These are phyloP conservation scores for Lochmaea crataegi DNA, from an alignment of 2,888 invertebrate species.

Conservation along the genomic window DNA sequence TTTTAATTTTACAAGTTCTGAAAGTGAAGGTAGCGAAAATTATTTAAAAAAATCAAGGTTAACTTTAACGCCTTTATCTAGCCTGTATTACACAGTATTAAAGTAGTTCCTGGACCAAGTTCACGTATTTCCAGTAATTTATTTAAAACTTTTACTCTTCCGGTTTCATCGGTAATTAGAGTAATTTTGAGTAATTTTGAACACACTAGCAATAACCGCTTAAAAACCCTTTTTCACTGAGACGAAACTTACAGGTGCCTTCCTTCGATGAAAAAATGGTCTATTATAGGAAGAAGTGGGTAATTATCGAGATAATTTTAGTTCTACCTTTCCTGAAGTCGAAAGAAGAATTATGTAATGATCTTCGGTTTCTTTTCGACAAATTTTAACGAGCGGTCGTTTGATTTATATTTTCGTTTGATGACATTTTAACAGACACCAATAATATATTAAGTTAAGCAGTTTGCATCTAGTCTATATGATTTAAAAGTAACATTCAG, in stretches of 20 bases:
- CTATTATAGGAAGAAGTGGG: constrained; percentile 3
- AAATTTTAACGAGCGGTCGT: constrained; percentile 27
- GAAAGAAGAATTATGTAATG: constrained; percentile 18
- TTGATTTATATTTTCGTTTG: constrained; percentile 36
- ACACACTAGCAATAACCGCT: not conserved
- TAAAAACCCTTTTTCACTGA: not conserved
- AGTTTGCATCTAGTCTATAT: constrained; percentile 19
- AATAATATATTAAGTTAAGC: constrained; percentile 32
- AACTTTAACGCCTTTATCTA: too few relatives aligned
- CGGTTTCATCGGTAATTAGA: not conserved
- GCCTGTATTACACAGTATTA: too few relatives aligned
- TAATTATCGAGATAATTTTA: constrained; percentile 17
- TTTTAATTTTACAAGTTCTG: too few relatives aligned
- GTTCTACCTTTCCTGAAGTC: not conserved
- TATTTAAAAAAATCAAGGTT: too few relatives aligned
- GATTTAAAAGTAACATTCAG: constrained; percentile 19
- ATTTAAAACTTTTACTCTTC: not conserved
- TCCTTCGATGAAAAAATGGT: not conserved
- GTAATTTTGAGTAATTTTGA: constrained; percentile 1
- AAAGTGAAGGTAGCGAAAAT: too few relatives aligned
- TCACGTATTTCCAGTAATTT: too few relatives aligned
- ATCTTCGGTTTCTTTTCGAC: constrained; percentile 17
- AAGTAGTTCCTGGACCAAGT: too few relatives aligned
- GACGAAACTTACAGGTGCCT: constrained; percentile 8
- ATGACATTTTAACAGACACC: constrained; percentile 31